Percentiles rank a stretch among this genome's conserved stretches.
Evolutionary conservation across 2,113 vertebrate species (phyloP).

Genomic region (Calonectris borealis): DNA sequence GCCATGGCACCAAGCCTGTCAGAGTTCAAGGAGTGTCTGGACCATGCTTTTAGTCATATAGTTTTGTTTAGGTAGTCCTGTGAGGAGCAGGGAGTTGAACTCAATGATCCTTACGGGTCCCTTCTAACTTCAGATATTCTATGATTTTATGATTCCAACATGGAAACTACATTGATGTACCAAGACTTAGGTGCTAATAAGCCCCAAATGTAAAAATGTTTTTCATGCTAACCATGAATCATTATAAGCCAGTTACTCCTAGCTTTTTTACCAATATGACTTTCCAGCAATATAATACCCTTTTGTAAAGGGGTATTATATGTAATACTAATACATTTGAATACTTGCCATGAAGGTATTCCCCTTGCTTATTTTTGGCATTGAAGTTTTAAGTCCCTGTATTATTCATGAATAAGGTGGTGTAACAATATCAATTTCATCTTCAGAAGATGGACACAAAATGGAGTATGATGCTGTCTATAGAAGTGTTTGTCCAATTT

Average conservation of each 20-base stretch:
- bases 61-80: neutral
- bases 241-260: neutral
- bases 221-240: neutral
- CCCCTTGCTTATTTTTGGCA: neutral
- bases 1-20: neutral
- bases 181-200: neutral
- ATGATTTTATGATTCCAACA: neutral
- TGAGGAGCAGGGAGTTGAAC: neutral
- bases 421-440: neutral
- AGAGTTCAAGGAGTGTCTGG: neutral
- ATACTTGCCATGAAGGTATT: neutral
- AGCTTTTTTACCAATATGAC: neutral
- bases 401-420: neutral
- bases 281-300: neutral
- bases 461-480: neutral
- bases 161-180: neutral
- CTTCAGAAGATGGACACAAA: neutral
- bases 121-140: neutral
- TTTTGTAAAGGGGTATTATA: neutral
- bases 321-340: neutral
- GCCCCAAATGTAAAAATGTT: neutral
- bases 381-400: neutral
- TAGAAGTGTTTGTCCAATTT: constrained; percentile 45
- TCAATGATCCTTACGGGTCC: neutral
- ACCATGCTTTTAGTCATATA: neutral